phyloP scores from a whole-genome alignment of 2,888 invertebrate genomes.

The Sminthurinus aureus region DNA sequence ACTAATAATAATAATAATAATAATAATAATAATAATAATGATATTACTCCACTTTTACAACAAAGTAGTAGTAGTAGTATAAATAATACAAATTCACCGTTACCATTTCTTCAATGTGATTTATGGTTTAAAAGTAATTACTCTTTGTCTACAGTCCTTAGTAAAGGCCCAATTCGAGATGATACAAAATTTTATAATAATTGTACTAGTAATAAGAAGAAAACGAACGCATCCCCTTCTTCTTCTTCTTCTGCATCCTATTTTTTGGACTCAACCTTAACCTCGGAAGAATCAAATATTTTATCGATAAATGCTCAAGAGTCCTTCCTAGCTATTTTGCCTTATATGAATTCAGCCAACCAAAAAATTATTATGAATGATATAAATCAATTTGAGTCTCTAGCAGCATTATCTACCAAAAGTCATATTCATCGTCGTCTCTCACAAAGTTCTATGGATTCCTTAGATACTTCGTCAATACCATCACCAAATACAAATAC shows the following conservation, averaged over 20 bases:
- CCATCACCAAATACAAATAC: conserved; percentile 16
- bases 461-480: conserved; percentile 31
- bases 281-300: conserved; percentile 23
- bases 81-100: conserved; percentile 36
- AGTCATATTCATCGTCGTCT: conserved; percentile 33
- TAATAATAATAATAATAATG: not conserved
- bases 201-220: not conserved
- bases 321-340: conserved; percentile 27
- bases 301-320: conserved; percentile 42
- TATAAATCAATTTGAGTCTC: no score
- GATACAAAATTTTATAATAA: conserved; percentile 25
- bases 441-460: conserved; percentile 50
- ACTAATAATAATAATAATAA: conserved; percentile 5
- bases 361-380: not conserved
- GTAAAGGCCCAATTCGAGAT: conserved; percentile 38
- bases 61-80: not conserved
- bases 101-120: conserved; percentile 49
- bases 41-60: conserved; percentile 26
- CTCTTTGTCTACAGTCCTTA: not conserved
- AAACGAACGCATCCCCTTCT: not conserved
- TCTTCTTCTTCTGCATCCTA: not conserved
- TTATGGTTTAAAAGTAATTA: conserved; percentile 50
- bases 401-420: not conserved
- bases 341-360: conserved; percentile 7
- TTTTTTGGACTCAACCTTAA: conserved; percentile 12